Evolutionary conservation across 2,113 vertebrate genomes (phyloP).

Genomic region (Rostratula benghalensis): DNA sequence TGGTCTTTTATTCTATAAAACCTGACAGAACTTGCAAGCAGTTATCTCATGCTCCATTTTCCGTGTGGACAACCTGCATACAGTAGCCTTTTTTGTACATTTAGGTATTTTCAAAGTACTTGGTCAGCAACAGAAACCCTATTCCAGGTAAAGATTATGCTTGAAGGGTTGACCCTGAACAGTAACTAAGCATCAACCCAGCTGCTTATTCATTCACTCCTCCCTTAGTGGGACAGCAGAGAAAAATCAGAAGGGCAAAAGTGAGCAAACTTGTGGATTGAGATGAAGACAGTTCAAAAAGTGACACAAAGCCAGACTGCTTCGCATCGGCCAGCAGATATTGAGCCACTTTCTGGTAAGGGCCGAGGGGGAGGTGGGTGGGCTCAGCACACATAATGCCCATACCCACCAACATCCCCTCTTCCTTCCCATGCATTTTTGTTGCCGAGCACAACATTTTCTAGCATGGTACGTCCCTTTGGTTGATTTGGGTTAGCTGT

Average conservation of each 20-base stretch:
- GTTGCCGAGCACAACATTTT: background rate
- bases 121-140: background rate
- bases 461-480: background rate
- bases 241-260: background rate
- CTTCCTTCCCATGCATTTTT: background rate
- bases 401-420: background rate
- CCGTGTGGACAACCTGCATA: background rate
- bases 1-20: background rate
- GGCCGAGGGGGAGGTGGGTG: no score
- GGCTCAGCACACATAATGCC: background rate
- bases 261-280: background rate
- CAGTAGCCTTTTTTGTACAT: background rate
- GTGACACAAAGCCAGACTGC: background rate
- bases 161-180: background rate
- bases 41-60: background rate
- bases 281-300: background rate
- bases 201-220: background rate
- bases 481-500: background rate
- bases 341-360: background rate
- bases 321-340: background rate
- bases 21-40: background rate
- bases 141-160: background rate
- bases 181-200: background rate
- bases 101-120: background rate
- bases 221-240: accelerated